Evolutionary conservation across 2,888 invertebrate genomes (phyloP).

Genomic region (Trissonchulus sp.): DNA sequence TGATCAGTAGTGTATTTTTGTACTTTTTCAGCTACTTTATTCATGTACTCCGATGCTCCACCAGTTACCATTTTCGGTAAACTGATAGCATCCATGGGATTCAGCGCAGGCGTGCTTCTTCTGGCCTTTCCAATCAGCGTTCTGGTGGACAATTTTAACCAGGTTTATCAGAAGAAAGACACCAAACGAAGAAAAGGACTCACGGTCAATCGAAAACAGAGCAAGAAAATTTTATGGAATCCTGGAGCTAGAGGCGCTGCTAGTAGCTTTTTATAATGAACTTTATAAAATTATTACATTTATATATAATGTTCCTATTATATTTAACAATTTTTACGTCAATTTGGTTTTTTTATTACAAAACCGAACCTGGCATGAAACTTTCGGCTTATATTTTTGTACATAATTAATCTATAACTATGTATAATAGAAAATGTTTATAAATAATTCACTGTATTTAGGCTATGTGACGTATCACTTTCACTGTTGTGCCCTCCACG

Average conservation of each 20-base stretch:
- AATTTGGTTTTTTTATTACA: too few species aligned
- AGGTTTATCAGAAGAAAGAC: constrained; percentile 16
- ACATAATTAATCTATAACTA: too few species aligned
- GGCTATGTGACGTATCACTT: too few species aligned
- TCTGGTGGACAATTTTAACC: constrained; percentile 23
- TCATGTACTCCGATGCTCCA: constrained; percentile 25
- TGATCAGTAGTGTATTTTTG: neutral
- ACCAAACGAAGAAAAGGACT: neutral
- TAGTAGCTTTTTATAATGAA: neutral
- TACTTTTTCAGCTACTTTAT: constrained; percentile 16
- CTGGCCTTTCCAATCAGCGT: constrained; percentile 27
- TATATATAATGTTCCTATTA: too few species aligned
- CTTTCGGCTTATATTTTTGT: too few species aligned
- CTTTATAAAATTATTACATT: too few species aligned
- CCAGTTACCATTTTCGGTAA: constrained; percentile 21
- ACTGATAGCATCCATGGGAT: constrained; percentile 18
- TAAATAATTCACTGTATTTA: too few species aligned
- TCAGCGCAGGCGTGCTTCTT: constrained; percentile 21
- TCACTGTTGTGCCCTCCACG: too few species aligned
- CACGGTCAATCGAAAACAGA: neutral
- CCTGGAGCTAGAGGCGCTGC: neutral
- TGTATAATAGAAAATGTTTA: too few species aligned
- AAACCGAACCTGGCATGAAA: too few species aligned
- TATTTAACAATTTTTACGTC: too few species aligned
- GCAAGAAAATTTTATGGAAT: neutral